These are phyloP conservation scores for Exaiptasia diaphana DNA, from an alignment of 64 coral and sea anemone genomes.

Conservation along the genomic window DNA sequence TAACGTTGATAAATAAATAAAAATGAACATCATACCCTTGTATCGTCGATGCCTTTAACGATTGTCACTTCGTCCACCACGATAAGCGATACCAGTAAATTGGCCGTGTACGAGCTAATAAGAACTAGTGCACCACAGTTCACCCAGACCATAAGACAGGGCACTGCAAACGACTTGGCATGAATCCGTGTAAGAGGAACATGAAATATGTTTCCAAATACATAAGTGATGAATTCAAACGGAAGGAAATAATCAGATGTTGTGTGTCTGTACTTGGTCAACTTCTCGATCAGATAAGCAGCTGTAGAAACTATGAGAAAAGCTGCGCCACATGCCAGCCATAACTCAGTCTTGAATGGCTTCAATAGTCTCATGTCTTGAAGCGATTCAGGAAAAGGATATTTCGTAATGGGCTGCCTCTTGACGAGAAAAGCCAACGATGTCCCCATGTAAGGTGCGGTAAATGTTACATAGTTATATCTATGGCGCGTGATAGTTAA, in stretches of 20 bases:
- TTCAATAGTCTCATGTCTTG: constrained; percentile 83
- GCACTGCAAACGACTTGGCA: constrained; percentile 64
- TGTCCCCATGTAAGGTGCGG: constrained; percentile 56
- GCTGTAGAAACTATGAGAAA: constrained; percentile 43
- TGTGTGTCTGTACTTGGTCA: not conserved
- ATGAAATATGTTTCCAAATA: constrained; percentile 87
- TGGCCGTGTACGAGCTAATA: constrained; percentile 83
- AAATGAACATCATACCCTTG: constrained; percentile 64
- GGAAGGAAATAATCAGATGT: constrained; percentile 61
- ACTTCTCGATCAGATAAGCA: constrained; percentile 66
- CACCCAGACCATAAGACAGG: constrained; percentile 64
- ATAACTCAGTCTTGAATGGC: constrained; percentile 63
- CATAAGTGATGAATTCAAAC: constrained; percentile 84
- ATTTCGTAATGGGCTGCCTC: constrained; percentile 34
- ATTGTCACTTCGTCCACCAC: constrained; percentile 60
- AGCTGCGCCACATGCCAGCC: constrained; percentile 58
- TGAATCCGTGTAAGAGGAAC: constrained; percentile 71
- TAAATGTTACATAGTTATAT: constrained; percentile 61
- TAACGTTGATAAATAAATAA: no score
- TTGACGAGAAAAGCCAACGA: constrained; percentile 60
- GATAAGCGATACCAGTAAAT: constrained; percentile 71
- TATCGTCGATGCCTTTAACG: constrained; percentile 64
- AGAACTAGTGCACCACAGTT: constrained; percentile 76
- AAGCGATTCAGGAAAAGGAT: constrained; percentile 60
- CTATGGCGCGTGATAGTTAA: constrained; percentile 71